Base-by-base conservation (phyloP, 2,797 vertebrate genomes). In the Malurus splendens region DNA sequence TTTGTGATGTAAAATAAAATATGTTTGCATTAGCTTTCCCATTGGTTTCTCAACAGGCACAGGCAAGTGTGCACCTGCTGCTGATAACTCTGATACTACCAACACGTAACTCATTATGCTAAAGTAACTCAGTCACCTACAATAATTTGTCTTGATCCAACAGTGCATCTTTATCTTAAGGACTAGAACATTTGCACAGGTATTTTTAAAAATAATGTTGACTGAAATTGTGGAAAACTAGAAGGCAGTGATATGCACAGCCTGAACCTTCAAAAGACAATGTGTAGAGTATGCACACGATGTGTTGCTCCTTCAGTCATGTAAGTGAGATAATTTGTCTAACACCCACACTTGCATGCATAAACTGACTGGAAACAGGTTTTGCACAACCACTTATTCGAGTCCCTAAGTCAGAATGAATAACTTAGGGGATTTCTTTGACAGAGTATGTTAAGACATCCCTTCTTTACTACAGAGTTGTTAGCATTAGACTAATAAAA, bases 1-100 rank as follows among this genome's bases (percentile, higher is more conserved):
- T 70, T 89, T 81, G 60, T 50, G 54, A 89, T 66, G 71, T 78
- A 92, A 93, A 93, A 92, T 81, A 83, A 87, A 93, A 27, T 42
- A 62, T 1, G 14, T 82, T 83, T 22, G 3, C 24, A 2, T 56
- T 87, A 70, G 78, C 62, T 59, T 73, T 52, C 62, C 48, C 64
- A 66, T 7, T 79, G 52, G 60, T 82, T 92, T 92, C 77, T 84
- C 74, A 94, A 92, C 45, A 89, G 48, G 64, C 71, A 77, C 45
- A 79, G 82, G 67, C 18, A 5, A 94, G 67, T 15, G 45, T 56
- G 56, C 71, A 93, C 86, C 85, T 92, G 80, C 52, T 93, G 66
- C 57, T 93, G 91, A 0, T 89, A 93, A 70, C 56, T 89, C 70
- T 24, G 87, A 86, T 79, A 79, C 16, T 51, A 89, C 45, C 73